These are phyloP conservation scores for Zosterops borbonicus DNA, from an alignment of 2,113 vertebrate species.

Conservation along the genomic window DNA sequence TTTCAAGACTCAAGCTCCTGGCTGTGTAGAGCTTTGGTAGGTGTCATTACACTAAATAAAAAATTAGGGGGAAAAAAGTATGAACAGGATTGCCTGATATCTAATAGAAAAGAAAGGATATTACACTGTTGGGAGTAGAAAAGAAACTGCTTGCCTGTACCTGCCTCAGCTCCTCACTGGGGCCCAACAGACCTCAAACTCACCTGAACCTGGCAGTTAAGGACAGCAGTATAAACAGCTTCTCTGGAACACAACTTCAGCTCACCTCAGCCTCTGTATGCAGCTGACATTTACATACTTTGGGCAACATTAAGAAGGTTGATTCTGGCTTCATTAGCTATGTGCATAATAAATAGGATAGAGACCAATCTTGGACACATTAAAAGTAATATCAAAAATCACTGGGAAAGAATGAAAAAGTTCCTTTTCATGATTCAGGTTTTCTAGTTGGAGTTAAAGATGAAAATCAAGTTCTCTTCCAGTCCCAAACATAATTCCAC, in stretches of 20 bases:
- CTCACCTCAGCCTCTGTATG: background rate
- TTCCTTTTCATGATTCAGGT: background rate
- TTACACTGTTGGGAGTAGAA: background rate
- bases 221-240: accelerated
- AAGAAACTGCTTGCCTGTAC: background rate
- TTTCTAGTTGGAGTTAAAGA: background rate
- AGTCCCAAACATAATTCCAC: conserved; percentile 16
- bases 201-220: background rate
- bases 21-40: background rate
- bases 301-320: background rate
- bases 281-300: background rate
- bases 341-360: background rate
- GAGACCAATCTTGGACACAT: background rate
- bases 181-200: background rate
- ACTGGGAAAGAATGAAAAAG: background rate
- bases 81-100: background rate
- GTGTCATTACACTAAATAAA: background rate
- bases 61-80: background rate
- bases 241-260: background rate
- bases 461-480: background rate
- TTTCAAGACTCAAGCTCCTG: background rate
- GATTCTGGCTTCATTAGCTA: background rate
- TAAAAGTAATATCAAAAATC: background rate
- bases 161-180: background rate
- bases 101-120: background rate